Evolutionary conservation across 2,888 invertebrate species (phyloP), one percentile per base, ranked within the genome.

Genomic region (Erynnis tages): DNA sequence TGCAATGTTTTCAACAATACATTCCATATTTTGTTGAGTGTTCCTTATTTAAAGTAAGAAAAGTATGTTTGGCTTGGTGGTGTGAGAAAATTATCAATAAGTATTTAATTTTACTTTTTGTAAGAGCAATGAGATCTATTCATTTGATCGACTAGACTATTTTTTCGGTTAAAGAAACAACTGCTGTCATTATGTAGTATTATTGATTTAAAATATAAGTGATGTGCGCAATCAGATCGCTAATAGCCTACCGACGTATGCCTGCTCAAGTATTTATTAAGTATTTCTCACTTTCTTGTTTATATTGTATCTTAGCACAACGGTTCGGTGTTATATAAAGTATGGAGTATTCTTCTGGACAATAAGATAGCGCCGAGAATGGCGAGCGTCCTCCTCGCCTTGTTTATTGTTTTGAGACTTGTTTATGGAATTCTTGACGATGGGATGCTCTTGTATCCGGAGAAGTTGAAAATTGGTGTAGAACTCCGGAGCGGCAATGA

Each of bases 391-490:
- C 61, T 69, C 25, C 25, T 77, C 17, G 47, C 80, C 49, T 35
- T 79, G 23, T 49, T 70, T 2, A 47, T 70, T 7, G 10, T 76
- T 32, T 50, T 72, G 5, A 64, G 65, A 53, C 23, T 68, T 16
- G 58, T 63, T 7, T 57, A 54, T 54, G 65, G 70, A 14, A 57
- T 61, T 13, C 45, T 67, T 8, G 55, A 69, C 1, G 71, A 78
- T 41, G 84, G 84, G 10, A 54, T 82, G 23, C 62, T 65, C 34
- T 62, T 86, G 17, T 71, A 72, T 41, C 81, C 84, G 10, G 85
- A 86, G 59, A 56, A 70, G 29, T 41, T 85, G 46, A 84, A 86
- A 56, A 73, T 67, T 8, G 58, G 61, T 2, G 48, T 65, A 6
- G 69, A 73, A 53, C 55, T 80, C 4, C 61, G 66, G 6, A 58